Base-by-base conservation (phyloP, 2,888 invertebrate species). In the Drosophila prolongata region DNA sequence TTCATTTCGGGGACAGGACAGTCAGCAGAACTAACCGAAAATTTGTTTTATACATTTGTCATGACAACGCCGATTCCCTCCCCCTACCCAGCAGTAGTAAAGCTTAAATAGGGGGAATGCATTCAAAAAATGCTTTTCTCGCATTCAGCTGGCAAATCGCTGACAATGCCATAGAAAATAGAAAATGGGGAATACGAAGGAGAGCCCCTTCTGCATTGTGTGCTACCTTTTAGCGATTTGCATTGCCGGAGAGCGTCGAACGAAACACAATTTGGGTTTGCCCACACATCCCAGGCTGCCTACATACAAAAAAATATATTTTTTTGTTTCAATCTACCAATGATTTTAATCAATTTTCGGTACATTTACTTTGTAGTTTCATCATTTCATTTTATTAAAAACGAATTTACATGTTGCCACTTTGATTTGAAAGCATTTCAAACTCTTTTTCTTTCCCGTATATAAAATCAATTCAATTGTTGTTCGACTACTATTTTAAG, bases 21-120 rank as follows among this genome's bases (percentile, higher is more conserved):
- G 72, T 70, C 49, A 62, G 69, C 54, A 80, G 65, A 79, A 78
- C 78, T 67, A 78, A 78, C 73, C 88, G 67, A 88, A 83, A 89
- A 89, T 80, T 80, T 85, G 87, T 83, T 88, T 88, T 89, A 88
- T 82, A 84, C 84, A 89, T 86, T 84, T 88, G 89, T 84, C 90
- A 89, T 84, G 87, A 87, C 87, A 86, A 88, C 86, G 72, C 70
- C 57, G 47, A 47, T 54, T 47, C 27, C 37, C 40, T 52, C 40
- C 55, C 49, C 42, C 30, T 47, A 42, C 10, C 52, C 49, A 47
- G 47, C 47, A 37, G 4, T 5, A 50, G 64, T n/a, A 42, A n/a
- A 27, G 16, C 46, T 62, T 75, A 67, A 75, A 74, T 66, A 42
- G 55, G 24, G 24, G 24, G 56, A 75, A 77, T 58, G 60, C 62